These are phyloP conservation scores for Pecten maximus DNA, from an alignment of 2,888 invertebrate species.

Conservation along the genomic window DNA sequence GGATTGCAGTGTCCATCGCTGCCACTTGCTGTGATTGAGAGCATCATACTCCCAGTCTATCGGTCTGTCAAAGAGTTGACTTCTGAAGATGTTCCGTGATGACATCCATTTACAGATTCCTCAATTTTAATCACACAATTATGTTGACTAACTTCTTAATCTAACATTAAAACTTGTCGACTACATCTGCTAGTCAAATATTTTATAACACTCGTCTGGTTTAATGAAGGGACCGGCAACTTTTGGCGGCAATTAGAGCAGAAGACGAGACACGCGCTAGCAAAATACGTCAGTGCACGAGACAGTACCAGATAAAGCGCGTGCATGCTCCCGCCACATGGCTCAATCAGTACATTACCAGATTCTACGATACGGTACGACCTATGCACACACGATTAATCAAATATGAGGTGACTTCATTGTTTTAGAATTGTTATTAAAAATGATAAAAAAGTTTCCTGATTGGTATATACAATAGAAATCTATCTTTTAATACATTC, in stretches of 20 bases:
- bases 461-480: too few relatives aligned
- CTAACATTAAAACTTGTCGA: neutral
- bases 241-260: constrained; percentile 25
- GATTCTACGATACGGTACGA: neutral
- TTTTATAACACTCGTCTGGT: neutral
- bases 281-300: constrained; percentile 27
- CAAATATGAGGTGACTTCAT: neutral
- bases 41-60: neutral
- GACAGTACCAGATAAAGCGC: constrained; percentile 1
- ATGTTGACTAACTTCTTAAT: neutral
- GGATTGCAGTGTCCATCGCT: too few relatives aligned
- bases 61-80: neutral
- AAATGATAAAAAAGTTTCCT: too few relatives aligned
- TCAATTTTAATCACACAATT: neutral
- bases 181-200: neutral
- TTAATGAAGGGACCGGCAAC: neutral
- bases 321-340: neutral
- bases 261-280: neutral
- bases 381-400: neutral
- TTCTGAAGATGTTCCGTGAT: neutral
- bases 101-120: neutral
- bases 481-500: neutral
- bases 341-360: neutral
- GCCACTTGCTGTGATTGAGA: neutral
- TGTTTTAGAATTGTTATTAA: neutral